phyloP scores from a whole-genome alignment of 37 sponge, comb jelly and placozoan species.

The Ephydatia muelleri region DNA sequence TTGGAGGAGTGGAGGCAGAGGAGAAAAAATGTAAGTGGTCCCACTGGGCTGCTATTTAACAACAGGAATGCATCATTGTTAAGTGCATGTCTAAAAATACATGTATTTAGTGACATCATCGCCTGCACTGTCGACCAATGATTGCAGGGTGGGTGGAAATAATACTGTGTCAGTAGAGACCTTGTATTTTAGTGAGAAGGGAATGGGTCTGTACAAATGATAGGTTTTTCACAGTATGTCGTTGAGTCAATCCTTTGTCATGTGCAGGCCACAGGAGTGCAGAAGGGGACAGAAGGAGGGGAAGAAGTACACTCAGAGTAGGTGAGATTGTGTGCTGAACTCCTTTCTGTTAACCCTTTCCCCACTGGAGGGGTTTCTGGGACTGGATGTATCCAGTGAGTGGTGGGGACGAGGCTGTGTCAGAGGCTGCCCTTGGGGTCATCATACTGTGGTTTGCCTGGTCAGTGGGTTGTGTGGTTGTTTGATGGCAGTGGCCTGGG shows the following conservation, averaged over 20 bases:
- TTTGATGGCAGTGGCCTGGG: neutral
- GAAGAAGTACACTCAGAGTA: conserved; percentile 35
- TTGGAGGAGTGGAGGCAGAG: conserved; percentile 59
- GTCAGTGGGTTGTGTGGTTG: too few species aligned
- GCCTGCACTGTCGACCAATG: too few species aligned
- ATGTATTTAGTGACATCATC: too few species aligned
- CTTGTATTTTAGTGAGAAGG: too few species aligned
- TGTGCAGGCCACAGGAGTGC: neutral
- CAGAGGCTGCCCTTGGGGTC: conserved; percentile 89
- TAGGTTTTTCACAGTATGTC: neutral
- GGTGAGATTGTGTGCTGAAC: neutral
- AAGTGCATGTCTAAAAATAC: too few species aligned
- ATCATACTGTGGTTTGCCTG: conserved; percentile 92
- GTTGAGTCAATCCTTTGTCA: neutral
- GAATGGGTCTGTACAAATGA: neutral
- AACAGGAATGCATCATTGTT: too few species aligned
- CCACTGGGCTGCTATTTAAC: too few species aligned
- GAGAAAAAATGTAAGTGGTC: neutral
- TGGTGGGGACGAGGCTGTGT: conserved; percentile 78
- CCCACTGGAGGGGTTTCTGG: conserved; percentile 47
- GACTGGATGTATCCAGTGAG: conserved; percentile 85
- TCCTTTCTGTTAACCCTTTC: neutral
- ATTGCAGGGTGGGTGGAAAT: too few species aligned
- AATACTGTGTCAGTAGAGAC: too few species aligned
- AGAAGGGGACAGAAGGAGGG: neutral